Conservation (phyloP, 1,140 invertebrate species). For the Doryteuthis pealeii region DNA sequence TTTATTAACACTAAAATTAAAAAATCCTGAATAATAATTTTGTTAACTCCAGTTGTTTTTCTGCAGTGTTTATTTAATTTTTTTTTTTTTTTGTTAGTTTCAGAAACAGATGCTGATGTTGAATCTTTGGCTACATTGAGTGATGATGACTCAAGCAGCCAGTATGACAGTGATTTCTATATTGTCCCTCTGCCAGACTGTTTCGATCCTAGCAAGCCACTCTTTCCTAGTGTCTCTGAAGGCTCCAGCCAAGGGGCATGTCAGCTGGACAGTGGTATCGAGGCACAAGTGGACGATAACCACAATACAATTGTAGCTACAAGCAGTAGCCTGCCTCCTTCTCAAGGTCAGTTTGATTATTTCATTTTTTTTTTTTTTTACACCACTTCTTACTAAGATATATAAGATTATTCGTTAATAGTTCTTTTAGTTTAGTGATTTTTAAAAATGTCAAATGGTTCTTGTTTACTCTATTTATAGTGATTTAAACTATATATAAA, state of each 20-base stretch:
- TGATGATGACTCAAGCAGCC: constrained; percentile 33
- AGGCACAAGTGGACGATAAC: constrained; percentile 23
- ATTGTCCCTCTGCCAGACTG: constrained; percentile 56
- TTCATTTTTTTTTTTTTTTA: too few species aligned
- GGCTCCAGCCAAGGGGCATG: not conserved
- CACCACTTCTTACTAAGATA: too few species aligned
- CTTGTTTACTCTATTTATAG: too few species aligned
- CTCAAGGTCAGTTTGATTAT: too few species aligned
- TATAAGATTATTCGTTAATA: too few species aligned
- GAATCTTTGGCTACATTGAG: constrained; percentile 33
- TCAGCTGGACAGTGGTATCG: constrained; percentile 21
- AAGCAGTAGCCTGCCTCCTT: not conserved
- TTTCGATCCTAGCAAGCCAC: constrained; percentile 46
- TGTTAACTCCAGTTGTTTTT: not conserved
- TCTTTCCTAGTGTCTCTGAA: constrained; percentile 15
- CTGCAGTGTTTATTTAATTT: too few species aligned
- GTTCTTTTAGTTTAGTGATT: too few species aligned
- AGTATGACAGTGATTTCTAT: constrained; percentile 47
- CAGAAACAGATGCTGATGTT: constrained; percentile 35
- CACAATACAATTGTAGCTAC: constrained; percentile 21
- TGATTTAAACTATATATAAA: too few species aligned
- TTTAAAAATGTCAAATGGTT: too few species aligned
- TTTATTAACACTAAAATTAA: not conserved
- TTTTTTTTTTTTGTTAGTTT: not conserved
- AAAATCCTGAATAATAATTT: not conserved